These are phyloP conservation scores for Polypterus senegalus DNA, from an alignment of 2,113 vertebrate species.

Conservation along the genomic window DNA sequence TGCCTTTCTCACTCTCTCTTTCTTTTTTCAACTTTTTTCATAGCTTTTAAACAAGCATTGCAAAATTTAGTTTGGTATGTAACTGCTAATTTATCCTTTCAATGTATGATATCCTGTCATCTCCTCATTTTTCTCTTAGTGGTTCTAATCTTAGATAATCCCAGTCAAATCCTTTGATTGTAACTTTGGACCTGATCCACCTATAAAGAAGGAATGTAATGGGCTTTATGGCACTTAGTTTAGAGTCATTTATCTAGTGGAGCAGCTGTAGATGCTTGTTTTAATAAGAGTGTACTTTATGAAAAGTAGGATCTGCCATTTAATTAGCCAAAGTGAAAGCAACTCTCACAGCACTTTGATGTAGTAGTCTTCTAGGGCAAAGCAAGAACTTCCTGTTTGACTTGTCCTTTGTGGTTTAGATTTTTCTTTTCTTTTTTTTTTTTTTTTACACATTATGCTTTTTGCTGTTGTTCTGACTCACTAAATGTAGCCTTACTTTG, in stretches of 20 bases:
- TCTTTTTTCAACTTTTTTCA: too few species aligned
- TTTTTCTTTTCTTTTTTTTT: too few species aligned
- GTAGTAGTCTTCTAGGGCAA: conserved; percentile 60
- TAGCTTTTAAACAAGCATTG: conserved; percentile 29
- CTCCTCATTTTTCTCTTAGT: conserved; percentile 63
- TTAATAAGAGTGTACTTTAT: conserved; percentile 87
- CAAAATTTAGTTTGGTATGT: conserved; percentile 58
- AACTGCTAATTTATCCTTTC: conserved; percentile 73
- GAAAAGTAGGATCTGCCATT: conserved; percentile 77
- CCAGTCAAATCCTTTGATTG: conserved; percentile 94
- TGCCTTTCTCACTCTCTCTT: too few species aligned
- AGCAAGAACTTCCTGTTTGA: conserved; percentile 14
- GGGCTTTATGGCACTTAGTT: conserved; percentile 86
- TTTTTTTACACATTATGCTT: too few species aligned
- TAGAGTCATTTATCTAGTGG: conserved; percentile 78
- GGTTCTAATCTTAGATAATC: conserved; percentile 96
- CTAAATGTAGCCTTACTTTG: too few species aligned
- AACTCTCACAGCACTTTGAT: conserved; percentile 65
- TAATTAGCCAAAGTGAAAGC: conserved; percentile 81
- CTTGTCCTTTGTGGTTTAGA: background rate
- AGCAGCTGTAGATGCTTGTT: conserved; percentile 81
- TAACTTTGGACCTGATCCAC: conserved; percentile 91
- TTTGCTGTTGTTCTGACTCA: too few species aligned
- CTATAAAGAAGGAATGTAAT: conserved; percentile 81
- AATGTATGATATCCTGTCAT: conserved; percentile 74